These are phyloP conservation scores for Ispidina picta DNA, from an alignment of 2,797 vertebrate genomes.

Conservation along the genomic window DNA sequence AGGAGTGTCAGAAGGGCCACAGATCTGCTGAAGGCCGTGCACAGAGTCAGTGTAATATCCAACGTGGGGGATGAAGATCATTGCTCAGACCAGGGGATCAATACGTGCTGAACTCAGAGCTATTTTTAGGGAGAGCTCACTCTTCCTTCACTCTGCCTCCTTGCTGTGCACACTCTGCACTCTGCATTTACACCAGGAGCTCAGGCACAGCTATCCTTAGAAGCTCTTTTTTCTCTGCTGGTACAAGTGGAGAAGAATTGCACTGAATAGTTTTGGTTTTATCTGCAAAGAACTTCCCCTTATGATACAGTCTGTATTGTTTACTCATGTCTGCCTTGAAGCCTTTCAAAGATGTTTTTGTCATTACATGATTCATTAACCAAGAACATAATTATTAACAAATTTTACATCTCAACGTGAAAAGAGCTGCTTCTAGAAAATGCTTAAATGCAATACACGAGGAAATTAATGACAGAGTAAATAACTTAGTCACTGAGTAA, in stretches of 20 bases:
- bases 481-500: neutral
- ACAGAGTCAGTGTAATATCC: neutral
- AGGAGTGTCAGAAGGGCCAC: fast-evolving
- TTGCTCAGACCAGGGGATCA: neutral
- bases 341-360: neutral
- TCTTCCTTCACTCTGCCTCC: neutral
- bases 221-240: neutral
- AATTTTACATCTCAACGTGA: neutral
- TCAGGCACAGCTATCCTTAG: neutral
- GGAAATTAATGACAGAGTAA: neutral
- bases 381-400: neutral
- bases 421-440: neutral
- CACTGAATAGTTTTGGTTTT: neutral
- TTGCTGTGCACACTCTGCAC: neutral
- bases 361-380: neutral
- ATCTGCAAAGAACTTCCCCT: neutral
- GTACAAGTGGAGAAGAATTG: neutral
- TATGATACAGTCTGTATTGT: neutral
- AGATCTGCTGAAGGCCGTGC: neutral
- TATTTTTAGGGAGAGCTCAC: slow-evolving; percentile 27
- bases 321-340: neutral
- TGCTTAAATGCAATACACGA: neutral
- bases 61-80: neutral
- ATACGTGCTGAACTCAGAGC: neutral
- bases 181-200: neutral